A percentile compares a stretch with the other conserved stretches of the same genome.
Conservation (phyloP, 2,888 invertebrate species). For the Petrolisthes manimaculis region DNA sequence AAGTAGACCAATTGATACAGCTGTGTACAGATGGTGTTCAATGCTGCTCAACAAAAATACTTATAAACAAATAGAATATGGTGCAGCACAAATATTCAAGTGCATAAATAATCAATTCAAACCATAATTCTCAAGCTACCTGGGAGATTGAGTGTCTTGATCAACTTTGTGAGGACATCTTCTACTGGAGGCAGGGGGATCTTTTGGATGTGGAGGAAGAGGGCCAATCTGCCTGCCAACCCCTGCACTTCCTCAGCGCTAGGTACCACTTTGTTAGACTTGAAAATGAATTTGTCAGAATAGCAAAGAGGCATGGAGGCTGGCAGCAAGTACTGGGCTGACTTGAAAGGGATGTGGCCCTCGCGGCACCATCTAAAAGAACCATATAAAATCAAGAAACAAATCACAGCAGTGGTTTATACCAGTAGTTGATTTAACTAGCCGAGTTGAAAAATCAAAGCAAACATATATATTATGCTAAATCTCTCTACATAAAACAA, state of each 20-base stretch:
- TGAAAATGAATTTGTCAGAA: slow-evolving; percentile 10
- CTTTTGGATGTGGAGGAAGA: slow-evolving; percentile 21
- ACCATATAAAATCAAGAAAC: neutral
- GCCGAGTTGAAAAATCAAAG: neutral
- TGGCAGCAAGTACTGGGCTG: slow-evolving; percentile 34
- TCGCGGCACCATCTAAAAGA: slow-evolving; percentile 40
- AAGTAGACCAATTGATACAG: too few relatives aligned
- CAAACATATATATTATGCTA: neutral
- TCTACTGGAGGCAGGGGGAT: slow-evolving; percentile 17
- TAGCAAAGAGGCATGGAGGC: slow-evolving; percentile 20
- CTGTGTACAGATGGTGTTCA: too few relatives aligned
- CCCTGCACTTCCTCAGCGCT: slow-evolving; percentile 4
- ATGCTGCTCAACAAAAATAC: too few relatives aligned
- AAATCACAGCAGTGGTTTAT: neutral
- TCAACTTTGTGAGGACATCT: slow-evolving; percentile 10
- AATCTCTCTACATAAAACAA: neutral
- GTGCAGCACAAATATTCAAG: too few relatives aligned
- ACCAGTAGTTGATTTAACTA: neutral
- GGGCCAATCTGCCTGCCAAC: slow-evolving; percentile 18
- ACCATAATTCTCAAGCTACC: neutral
- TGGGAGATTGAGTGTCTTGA: slow-evolving; percentile 22
- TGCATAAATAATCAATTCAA: too few relatives aligned
- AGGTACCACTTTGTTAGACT: slow-evolving; percentile 8
- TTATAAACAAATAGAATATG: too few relatives aligned
- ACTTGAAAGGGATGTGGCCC: slow-evolving; percentile 40